Base-by-base conservation (phyloP, 1,140 invertebrate genomes). In the Triops cancriformis region DNA sequence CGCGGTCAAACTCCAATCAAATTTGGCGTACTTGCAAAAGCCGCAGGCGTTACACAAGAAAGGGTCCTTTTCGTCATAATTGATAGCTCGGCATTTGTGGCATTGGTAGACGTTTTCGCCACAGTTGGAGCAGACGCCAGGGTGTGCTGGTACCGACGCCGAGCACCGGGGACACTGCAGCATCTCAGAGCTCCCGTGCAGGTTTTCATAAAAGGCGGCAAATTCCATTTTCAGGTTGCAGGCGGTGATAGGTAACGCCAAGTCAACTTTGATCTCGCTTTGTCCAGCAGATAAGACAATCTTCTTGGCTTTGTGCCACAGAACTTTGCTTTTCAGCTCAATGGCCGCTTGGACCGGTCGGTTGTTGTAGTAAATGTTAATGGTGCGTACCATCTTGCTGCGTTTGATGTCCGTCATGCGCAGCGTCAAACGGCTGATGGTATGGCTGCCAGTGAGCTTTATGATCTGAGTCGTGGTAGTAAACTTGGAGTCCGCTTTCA, bases 191-290 rank as follows among this genome's bases (percentile, higher is more conserved):
- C 89, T 87, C n/a, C 87, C 91, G 85, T 89, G 92, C 82, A 89
- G 89, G 84, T 91, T 96, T 83, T 99, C 97, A 83, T 97, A 98
- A 84, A 99, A 98, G 82, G 98, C 96, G 0, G 94, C 92, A 85
- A 98, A 99, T 84, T 99, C 97, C 83, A 99, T 94, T 95, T 98
- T 98, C n/a, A 99, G 86, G 85, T 98, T 98, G 82, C 96, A 98
- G 0, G 97, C 97, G 0, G 97, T 93, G 72, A 99, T 98, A 0
- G 97, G 97, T 31, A 99, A 86, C 0, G 95, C 94, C 82, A 99
- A 96, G 84, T 97, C 95, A 76, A 98, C 94, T 85, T 98, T 97
- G 0, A 97, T 91, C 85, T 99, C 97, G 0, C 95, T 95, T 84
- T 98, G 97, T 0, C 93, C 94, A 9, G 94, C 92, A 73, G 93